Evolutionary conservation across 2,797 vertebrate species (phyloP), one percentile per base, ranked within the genome.

Genomic region (Darevskia mixta): DNA sequence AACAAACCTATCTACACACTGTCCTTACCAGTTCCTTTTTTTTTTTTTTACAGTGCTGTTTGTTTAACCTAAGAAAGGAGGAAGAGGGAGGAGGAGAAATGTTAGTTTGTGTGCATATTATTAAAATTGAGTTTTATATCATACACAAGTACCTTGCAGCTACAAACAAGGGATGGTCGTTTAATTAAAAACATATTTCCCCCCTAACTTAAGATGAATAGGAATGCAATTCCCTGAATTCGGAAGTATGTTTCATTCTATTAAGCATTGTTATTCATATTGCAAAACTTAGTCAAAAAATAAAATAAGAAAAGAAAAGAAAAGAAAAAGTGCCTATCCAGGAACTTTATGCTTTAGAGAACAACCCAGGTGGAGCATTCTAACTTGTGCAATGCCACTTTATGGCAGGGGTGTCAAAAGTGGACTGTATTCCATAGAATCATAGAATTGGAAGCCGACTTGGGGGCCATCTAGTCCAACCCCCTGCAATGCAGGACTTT

Each of bases 151-250:
- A 91, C 91, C 93, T 95, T 94, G 92, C 89, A 92, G 94, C 94
- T 93, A 94, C 91, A 94, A 94, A 90, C 88, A 95, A 87, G 88
- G 90, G 90, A 90, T 91, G 91, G 91, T 92, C 88, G 79, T 96
- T 95, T 95, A 95, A 94, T 94, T 95, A 95, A 94, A 94, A 94
- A 94, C 75, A 88, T 32, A 20, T 23, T 23, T 18, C 8, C 17
- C 61, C 2, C 90, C 94, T 88, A 81, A 89, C 85, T 88, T 78
- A 69, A 86, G 92, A 90, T 92, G 93, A 93, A 92, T 91, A 84
- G 89, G 85, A 94, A 84, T 82, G 89, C 86, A 90, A 88, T 92
- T 94, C 93, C 92, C 86, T 89, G 89, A 91, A 85, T 87, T 69
- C 72, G 79, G 88, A 90, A 95, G 94, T 91, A 88, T 0, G 17